phyloP scores from a whole-genome alignment of 92 coral and sea anemone genomes.

The Nematostella vectensis region DNA sequence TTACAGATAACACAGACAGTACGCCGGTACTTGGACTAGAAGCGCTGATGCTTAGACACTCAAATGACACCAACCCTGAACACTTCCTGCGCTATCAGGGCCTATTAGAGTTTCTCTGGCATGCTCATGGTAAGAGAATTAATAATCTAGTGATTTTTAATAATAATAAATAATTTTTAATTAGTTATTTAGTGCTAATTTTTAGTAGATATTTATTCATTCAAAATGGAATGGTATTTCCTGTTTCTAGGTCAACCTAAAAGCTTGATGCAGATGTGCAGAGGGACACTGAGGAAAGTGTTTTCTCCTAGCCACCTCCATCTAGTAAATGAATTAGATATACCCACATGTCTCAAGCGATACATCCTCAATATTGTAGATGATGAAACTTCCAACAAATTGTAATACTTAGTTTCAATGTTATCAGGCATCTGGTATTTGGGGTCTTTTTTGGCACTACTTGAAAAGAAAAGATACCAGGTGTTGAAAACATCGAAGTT shows the following conservation, averaged over 20 bases:
- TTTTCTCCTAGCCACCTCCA: constrained; percentile 52
- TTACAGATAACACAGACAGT: constrained; percentile 51
- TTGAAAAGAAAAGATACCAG: no score
- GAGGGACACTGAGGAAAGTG: constrained; percentile 50
- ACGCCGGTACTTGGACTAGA: constrained; percentile 62
- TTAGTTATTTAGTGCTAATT: neutral
- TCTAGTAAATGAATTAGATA: constrained; percentile 47
- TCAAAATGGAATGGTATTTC: no score
- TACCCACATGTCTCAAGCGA: constrained; percentile 70
- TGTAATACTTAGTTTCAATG: neutral
- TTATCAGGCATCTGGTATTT: no score
- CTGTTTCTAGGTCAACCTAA: constrained; percentile 52
- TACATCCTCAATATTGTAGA: constrained; percentile 53
- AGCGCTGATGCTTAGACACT: constrained; percentile 52
- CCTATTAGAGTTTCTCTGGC: constrained; percentile 55
- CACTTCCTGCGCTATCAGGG: constrained; percentile 31
- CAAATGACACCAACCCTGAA: constrained; percentile 50
- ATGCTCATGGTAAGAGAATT: constrained; percentile 36
- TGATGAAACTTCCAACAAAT: neutral
- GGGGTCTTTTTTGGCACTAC: no score
- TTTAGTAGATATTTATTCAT: neutral
- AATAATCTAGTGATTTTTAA: no score
- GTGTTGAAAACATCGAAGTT: no score
- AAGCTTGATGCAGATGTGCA: constrained; percentile 72
- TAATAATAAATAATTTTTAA: neutral